Percentiles rank a stretch among this genome's conserved stretches.
phyloP scores from a whole-genome alignment of 1,140 invertebrate species.

The Eumaeus atala region DNA sequence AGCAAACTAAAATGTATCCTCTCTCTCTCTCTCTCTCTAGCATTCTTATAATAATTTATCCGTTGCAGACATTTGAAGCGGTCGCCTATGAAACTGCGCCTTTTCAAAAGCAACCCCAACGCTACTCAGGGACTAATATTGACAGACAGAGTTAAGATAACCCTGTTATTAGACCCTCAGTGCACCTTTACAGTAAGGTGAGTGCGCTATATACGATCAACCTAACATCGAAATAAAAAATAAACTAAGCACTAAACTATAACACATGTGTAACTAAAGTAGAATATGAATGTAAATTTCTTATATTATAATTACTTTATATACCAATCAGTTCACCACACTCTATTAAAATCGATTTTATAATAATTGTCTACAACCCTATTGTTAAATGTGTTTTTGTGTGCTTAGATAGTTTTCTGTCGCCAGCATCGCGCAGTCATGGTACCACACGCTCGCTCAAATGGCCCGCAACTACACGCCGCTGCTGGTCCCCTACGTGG shows the following conservation, averaged over 20 bases:
- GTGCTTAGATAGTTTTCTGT: constrained; percentile 5
- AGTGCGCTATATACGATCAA: no score
- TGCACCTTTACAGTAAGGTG: constrained; percentile 39
- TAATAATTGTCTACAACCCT: no score
- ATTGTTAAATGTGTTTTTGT: background rate
- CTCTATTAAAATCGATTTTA: no score
- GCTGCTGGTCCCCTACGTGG: constrained; percentile 47
- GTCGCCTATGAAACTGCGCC: constrained; percentile 56
- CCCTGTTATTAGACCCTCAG: constrained; percentile 48
- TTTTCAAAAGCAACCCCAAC: constrained; percentile 55
- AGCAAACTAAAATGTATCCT: no score
- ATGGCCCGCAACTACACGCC: constrained; percentile 47
- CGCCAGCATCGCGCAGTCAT: constrained; percentile 50
- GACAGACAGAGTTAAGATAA: constrained; percentile 44
- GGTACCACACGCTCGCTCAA: constrained; percentile 52
- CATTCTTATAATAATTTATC: constrained; percentile 14
- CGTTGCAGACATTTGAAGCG: constrained; percentile 46
- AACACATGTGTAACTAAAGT: no score
- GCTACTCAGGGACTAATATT: constrained; percentile 27
- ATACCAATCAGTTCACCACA: no score
- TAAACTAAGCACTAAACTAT: no score
- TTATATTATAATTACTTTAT: no score
- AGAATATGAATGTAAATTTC: no score
- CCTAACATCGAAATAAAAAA: no score
- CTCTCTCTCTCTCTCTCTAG: no score